Evolutionary conservation across 2,797 vertebrate genomes (phyloP).

Genomic region (Sebastes oblongus): DNA sequence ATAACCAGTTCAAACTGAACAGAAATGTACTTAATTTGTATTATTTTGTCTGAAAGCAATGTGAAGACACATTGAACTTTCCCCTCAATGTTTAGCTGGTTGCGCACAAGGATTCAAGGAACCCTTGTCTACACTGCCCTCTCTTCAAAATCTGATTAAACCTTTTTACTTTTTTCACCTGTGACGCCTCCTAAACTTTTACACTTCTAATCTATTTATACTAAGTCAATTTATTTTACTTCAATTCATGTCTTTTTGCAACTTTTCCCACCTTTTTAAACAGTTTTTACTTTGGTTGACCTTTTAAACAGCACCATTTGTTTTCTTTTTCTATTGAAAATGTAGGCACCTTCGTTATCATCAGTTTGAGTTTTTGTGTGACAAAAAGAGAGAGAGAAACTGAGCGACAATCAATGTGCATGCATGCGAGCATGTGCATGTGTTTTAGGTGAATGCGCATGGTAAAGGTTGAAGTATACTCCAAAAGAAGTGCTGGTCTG

Average conservation of each 20-base stretch:
- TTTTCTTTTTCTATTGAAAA: not conserved
- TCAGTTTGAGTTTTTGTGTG: constrained; percentile 11
- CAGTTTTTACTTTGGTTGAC: not conserved
- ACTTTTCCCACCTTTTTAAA: not conserved
- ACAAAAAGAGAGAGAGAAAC: constrained; percentile 34
- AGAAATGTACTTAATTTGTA: not conserved
- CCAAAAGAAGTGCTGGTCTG: constrained; percentile 55
- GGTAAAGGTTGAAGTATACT: constrained; percentile 67
- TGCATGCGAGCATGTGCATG: constrained; percentile 79
- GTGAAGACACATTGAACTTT: not conserved
- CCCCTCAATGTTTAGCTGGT: not conserved
- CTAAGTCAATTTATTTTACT: not conserved
- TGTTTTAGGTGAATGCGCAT: constrained; percentile 70
- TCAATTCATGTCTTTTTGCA: not conserved
- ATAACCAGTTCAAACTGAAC: not conserved
- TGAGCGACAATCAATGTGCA: constrained; percentile 66
- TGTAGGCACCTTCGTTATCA: not conserved
- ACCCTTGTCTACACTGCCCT: not conserved
- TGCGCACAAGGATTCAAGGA: not conserved
- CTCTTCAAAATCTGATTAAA: not conserved
- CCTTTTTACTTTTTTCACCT: not conserved
- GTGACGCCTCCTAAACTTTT: not conserved
- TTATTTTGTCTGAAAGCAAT: not conserved
- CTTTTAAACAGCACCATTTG: not conserved
- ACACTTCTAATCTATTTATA: not conserved